A percentile compares a stretch with the other conserved stretches of the same genome.
phyloP scores from a whole-genome alignment of 1,140 invertebrate genomes.

The Antheraea mylitta region DNA sequence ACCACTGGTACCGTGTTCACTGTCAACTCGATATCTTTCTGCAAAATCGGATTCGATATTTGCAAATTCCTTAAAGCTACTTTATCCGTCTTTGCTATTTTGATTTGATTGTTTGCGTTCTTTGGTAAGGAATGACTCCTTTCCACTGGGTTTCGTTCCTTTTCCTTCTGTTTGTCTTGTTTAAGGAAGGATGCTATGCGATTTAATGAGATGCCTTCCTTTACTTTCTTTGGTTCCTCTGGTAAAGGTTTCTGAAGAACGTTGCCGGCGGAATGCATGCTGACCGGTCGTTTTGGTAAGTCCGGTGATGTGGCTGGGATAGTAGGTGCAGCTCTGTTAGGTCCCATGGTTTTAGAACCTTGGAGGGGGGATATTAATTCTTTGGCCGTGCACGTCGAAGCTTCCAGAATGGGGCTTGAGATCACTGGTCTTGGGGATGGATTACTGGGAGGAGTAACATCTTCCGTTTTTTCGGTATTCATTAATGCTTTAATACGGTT shows the following conservation, averaged over 20 bases:
- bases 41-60: constrained; percentile 89
- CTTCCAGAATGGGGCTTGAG: constrained; percentile 88
- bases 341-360: constrained; percentile 75
- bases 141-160: constrained; percentile 79
- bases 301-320: constrained; percentile 64
- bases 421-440: constrained; percentile 85
- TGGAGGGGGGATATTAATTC: constrained; percentile 81
- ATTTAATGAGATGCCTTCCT: constrained; percentile 82
- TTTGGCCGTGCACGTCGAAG: constrained; percentile 88
- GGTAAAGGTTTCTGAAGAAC: constrained; percentile 60
- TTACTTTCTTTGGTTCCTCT: constrained; percentile 77
- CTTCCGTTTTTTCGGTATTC: constrained; percentile 73
- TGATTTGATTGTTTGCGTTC: constrained; percentile 79
- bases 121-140: constrained; percentile 80
- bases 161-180: constrained; percentile 79
- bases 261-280: constrained; percentile 73
- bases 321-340: constrained; percentile 78
- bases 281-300: constrained; percentile 71
- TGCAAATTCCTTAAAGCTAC: constrained; percentile 86
- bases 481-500: constrained; percentile 67
- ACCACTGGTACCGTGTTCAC: constrained; percentile 80
- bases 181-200: constrained; percentile 89
- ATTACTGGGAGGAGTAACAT: constrained; percentile 37
- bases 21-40: constrained; percentile 82
- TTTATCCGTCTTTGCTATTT: constrained; percentile 83